phyloP scores from a whole-genome alignment of 2,797 vertebrate genomes.

The Coregonus ussuriensis region DNA sequence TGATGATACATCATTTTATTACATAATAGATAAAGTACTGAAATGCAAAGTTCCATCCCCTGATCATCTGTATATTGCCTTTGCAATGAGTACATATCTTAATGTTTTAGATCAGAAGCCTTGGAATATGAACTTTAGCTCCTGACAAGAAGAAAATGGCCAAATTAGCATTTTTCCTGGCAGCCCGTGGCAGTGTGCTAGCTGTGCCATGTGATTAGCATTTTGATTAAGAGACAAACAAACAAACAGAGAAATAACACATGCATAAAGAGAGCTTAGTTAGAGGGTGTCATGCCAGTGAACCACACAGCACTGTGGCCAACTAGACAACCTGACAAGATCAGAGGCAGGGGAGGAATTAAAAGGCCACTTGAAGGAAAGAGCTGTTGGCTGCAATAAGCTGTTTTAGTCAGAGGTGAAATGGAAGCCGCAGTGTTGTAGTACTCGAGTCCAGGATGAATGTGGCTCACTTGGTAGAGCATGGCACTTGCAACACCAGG shows the following conservation, averaged over 20 bases:
- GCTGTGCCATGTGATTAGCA: conserved; percentile 1
- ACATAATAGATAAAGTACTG: too few relatives aligned
- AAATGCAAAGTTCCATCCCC: too few relatives aligned
- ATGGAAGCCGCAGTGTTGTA: too few relatives aligned
- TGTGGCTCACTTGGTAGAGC: too few relatives aligned
- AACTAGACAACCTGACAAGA: neutral
- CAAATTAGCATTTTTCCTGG: conserved; percentile 13
- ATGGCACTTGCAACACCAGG: too few relatives aligned
- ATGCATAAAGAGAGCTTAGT: neutral
- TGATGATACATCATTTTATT: too few relatives aligned
- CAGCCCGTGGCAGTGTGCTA: neutral
- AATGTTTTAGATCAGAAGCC: too few relatives aligned
- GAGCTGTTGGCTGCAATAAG: too few relatives aligned
- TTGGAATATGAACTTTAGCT: neutral
- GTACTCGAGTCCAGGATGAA: too few relatives aligned
- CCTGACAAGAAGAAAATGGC: neutral
- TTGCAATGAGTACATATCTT: too few relatives aligned
- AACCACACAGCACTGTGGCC: neutral
- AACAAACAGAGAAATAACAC: conserved; percentile 2
- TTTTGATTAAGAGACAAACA: conserved; percentile 13
- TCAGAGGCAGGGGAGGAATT: neutral
- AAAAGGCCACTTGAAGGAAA: neutral
- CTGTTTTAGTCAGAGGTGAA: too few relatives aligned
- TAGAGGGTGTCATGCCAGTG: neutral
- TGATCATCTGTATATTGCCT: too few relatives aligned